These are phyloP conservation scores for Drosophila flavopinicola DNA, from an alignment of 2,888 invertebrate genomes.

Conservation along the genomic window DNA sequence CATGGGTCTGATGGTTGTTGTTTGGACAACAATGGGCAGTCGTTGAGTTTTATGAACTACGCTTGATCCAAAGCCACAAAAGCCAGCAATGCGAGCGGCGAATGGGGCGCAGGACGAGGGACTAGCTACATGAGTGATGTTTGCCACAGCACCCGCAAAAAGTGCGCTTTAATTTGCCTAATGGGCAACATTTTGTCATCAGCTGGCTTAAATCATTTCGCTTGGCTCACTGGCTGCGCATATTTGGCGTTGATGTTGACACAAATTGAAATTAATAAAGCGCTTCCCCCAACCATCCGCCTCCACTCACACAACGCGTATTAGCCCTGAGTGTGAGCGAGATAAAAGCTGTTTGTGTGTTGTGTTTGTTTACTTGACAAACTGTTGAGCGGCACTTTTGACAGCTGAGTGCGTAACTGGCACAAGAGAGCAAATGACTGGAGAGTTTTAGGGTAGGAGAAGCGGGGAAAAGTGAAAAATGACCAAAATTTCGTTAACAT, in stretches of 20 bases:
- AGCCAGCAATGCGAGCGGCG: conserved; percentile 22
- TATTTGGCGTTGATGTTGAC: conserved; percentile 74
- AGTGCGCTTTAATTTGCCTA: conserved; percentile 72
- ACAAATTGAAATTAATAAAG: conserved; percentile 80
- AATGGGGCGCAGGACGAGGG: background rate
- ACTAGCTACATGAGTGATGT: conserved; percentile 47
- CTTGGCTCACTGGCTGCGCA: conserved; percentile 46
- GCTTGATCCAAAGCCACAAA: conserved; percentile 46
- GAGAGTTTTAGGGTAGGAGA: background rate
- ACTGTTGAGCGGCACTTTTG: conserved; percentile 72
- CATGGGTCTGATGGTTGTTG: conserved; percentile 64
- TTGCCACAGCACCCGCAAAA: conserved; percentile 28
- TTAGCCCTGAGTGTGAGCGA: conserved; percentile 22
- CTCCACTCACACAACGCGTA: background rate
- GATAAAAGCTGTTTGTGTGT: conserved; percentile 18
- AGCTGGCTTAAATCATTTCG: conserved; percentile 74
- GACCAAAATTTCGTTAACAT: conserved; percentile 57
- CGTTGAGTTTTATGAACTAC: conserved; percentile 70
- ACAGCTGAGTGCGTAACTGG: conserved; percentile 36
- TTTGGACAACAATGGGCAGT: conserved; percentile 48
- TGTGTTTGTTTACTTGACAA: conserved; percentile 59
- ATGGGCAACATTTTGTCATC: conserved; percentile 76
- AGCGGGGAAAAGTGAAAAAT: conserved; percentile 57
- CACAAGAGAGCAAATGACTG: conserved; percentile 10
- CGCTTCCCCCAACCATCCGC: conserved; percentile 3